Evolutionary conservation across 2,113 vertebrate genomes (phyloP), one percentile per base, ranked within the genome.

Genomic region (Coreoperca whiteheadi): DNA sequence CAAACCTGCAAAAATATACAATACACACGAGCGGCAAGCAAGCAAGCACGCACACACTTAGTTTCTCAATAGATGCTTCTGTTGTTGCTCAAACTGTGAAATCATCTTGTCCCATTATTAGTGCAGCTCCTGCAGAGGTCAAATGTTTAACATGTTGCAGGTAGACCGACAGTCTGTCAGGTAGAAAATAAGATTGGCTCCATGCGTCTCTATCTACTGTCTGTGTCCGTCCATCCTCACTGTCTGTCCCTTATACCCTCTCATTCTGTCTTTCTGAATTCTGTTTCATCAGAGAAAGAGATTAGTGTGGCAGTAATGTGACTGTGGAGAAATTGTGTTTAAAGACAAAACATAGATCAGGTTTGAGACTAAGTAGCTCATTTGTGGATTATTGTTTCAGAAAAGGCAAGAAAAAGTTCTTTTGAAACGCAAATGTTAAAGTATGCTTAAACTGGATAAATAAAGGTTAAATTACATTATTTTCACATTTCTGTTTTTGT

Each of bases 1-100:
- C 90, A 91, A 89, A 87, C 28, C 80, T 77, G 82, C 89, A 91
- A 60, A 89, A 87, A 86, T 72, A 67, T 18, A 81, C 70, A 84
- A 72, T 56, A 63, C 56, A 79, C 48, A 78, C 25, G 50, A 75
- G 25, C 16, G 0, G 30, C 8, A 28, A 74, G 75, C 77, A 83
- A 21, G 60, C 56, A 82, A 20, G 56, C 50, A 18, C 18, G 9
- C 60, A 60, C 54, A 57, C 74, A 56, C 28, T 50, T 48, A 18
- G 39, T 60, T 82, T 84, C 34, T 50, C 63, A 67, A 68, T 39
- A 56, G 18, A 79, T 77, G n/a, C 81, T 72, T 50, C 60, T 81
- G 67, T 87, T 77, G 69, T 79, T 77, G 75, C 71, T 66, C 77
- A 74, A 77, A 87, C 51, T 66, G 74, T 75, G 34, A 66, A 87